A percentile compares a stretch with the other conserved stretches of the same genome.
Evolutionary conservation across 2,888 invertebrate species (phyloP).

Genomic region (Rhamnusium bicolor): DNA sequence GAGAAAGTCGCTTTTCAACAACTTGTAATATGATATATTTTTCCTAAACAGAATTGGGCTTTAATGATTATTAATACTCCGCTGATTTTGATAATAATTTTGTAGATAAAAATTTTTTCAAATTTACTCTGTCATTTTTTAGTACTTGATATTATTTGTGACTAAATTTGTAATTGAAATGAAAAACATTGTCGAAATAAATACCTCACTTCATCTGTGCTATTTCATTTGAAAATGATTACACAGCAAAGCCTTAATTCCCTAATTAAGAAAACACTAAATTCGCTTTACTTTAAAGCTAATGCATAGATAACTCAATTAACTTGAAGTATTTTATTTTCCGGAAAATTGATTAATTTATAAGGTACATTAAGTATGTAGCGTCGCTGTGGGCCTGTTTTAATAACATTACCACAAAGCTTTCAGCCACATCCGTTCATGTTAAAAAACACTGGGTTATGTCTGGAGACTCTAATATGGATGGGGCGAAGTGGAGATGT

Average conservation of each 20-base stretch:
- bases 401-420: conserved; percentile 24
- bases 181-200: too few species aligned
- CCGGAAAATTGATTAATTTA: conserved; percentile 12
- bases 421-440: conserved; percentile 12
- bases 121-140: too few species aligned
- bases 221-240: too few species aligned
- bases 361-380: conserved; percentile 5
- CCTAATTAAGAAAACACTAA: background rate
- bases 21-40: too few species aligned
- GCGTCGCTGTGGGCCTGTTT: conserved; percentile 14
- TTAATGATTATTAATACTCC: too few species aligned
- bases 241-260: background rate
- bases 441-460: conserved; percentile 6
- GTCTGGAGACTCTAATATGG: background rate
- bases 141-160: too few species aligned
- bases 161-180: too few species aligned
- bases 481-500: background rate
- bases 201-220: too few species aligned
- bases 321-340: background rate
- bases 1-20: too few species aligned
- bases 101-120: too few species aligned
- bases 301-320: background rate
- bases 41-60: too few species aligned
- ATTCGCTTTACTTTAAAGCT: background rate
- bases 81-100: too few species aligned